Percentiles rank a stretch among this genome's conserved stretches.
These are phyloP conservation scores for Hypomecis atomaria DNA, from an alignment of 2,888 invertebrate species.

Conservation along the genomic window DNA sequence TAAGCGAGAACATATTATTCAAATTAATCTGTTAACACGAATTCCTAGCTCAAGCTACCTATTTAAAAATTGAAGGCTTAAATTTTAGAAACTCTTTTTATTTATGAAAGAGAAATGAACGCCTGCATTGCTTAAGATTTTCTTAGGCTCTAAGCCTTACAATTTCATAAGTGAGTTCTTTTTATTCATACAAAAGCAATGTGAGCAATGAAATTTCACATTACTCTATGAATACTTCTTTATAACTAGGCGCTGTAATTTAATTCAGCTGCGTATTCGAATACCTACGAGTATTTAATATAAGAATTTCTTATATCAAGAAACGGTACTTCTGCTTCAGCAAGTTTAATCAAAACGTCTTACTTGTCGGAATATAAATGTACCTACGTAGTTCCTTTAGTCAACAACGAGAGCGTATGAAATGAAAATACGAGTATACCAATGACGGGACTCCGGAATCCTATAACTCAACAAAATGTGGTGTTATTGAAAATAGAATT, in stretches of 20 bases:
- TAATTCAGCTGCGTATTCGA: background rate
- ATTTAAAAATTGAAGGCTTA: no score
- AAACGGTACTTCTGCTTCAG: constrained; percentile 10
- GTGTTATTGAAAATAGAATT: constrained; percentile 32
- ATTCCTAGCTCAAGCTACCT: no score
- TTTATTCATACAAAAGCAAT: no score
- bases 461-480: constrained; percentile 21
- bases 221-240: no score
- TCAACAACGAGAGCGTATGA: constrained; percentile 22
- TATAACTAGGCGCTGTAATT: background rate
- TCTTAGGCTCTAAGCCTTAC: no score
- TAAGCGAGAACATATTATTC: no score
- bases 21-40: no score
- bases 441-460: constrained; percentile 17
- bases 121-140: no score
- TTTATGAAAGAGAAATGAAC: no score
- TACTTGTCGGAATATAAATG: constrained; percentile 8
- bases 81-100: no score
- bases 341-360: constrained; percentile 23
- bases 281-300: background rate
- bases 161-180: no score
- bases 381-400: constrained; percentile 18
- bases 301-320: constrained; percentile 6
- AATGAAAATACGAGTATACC: constrained; percentile 25
- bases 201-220: no score